phyloP scores from a whole-genome alignment of 2,113 vertebrate genomes.

The Stegastes partitus region DNA sequence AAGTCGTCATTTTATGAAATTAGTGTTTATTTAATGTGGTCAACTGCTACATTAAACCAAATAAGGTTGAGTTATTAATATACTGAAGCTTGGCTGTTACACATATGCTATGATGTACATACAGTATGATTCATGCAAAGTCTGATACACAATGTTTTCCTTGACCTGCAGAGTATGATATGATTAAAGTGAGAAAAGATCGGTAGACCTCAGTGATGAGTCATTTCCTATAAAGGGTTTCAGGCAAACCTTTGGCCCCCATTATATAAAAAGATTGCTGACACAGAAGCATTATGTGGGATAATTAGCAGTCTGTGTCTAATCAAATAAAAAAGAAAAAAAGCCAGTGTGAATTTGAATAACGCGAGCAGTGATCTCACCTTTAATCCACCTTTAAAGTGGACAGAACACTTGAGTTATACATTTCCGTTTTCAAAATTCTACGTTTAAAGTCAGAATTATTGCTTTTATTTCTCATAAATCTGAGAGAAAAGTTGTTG shows the following conservation, averaged over 20 bases:
- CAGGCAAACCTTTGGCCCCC: background rate
- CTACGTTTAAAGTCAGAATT: too few relatives aligned
- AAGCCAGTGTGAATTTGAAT: background rate
- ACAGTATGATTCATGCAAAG: background rate
- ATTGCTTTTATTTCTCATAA: too few relatives aligned
- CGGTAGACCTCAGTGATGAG: conserved; percentile 3
- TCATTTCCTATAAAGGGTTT: conserved; percentile 1
- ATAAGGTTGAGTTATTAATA: conserved; percentile 20
- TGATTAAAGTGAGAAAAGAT: conserved; percentile 9
- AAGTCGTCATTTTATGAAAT: background rate
- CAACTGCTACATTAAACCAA: conserved; percentile 25
- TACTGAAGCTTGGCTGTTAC: conserved; percentile 15
- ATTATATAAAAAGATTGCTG: background rate
- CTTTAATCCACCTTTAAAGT: background rate
- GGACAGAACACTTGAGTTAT: background rate
- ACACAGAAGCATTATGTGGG: conserved; percentile 3
- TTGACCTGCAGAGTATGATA: conserved; percentile 14
- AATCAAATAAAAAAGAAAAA: conserved; percentile 30
- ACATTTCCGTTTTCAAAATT: too few relatives aligned
- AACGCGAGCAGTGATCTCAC: background rate
- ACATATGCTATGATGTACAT: background rate
- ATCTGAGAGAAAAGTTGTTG: too few relatives aligned
- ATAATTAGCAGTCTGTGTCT: conserved; percentile 33
- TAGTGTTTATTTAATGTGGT: conserved; percentile 28
- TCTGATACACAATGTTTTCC: conserved; percentile 10